Evolutionary conservation across 2,113 vertebrate genomes (phyloP), one percentile per base, ranked within the genome.

Genomic region (Eidolon helvum): DNA sequence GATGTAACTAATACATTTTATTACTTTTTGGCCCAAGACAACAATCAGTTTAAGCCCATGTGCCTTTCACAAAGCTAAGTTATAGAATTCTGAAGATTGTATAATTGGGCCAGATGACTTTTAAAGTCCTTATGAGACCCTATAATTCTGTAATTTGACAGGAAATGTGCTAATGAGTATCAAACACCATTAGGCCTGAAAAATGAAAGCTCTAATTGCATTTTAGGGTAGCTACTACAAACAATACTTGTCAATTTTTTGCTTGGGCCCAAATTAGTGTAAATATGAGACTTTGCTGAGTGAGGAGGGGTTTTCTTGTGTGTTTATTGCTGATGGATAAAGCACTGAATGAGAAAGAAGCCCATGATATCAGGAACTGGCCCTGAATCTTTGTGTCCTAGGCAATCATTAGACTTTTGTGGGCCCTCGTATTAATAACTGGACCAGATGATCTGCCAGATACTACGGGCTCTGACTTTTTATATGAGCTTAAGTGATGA

Each of bases 141-240:
- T 50, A 1, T 61, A 12, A 38, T 87, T 95, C 50, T 88, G 18
- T 82, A 87, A 92, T 90, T 94, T 66, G 15, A 83, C 33, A 59
- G 50, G 48, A 93, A 92, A 80, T 15, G 45, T 66, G 11, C 43
- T 92, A 80, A 82, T 30, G 19, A 92, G 8, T 75, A 84, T 90
- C 79, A 94, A 94, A 94, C 71, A 77, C 24, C 69, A 65, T 68
- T 92, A 92, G 40, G 5, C 35, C 22, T 94, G 4, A 89, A 96
- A 95, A 80, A 53, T 55, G 22, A 30, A 87, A 79, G 18, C 33
- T 90, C 82, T 75, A 75, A 57, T 75, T 96, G 40, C 75, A 30
- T 78, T 94, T 94, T 40, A 45, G 43, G 38, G 38, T 90, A 59
- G 21, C 10, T 83, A 53, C 45, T 65, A 78, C 69, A 78, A 93